Evolutionary conservation across 2,797 vertebrate genomes (phyloP), one percentile per base, ranked within the genome.

Genomic region (Helicolenus hilgendorfi): DNA sequence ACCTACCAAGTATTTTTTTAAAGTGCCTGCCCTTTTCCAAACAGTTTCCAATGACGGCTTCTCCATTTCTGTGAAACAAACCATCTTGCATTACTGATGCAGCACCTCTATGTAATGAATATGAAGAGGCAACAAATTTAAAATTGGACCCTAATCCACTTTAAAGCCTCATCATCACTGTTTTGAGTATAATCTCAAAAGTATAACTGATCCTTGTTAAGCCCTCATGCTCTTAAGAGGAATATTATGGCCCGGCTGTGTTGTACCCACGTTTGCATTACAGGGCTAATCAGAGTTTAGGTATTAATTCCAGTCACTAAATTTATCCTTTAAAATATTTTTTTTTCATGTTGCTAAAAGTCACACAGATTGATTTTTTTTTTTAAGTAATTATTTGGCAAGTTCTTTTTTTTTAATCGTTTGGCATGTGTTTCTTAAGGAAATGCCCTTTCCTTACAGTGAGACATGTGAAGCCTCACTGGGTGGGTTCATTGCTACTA

Each of bases 161-260:
- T 58, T 29, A 73, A 77, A 1, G 77, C 29, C 35, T 77, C 56
- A 22, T 77, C 62, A 77, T 73, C 20, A 75, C 9, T 74, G 45
- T 74, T 74, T 84, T 60, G 15, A 78, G 64, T 74, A 14, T 77
- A 70, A 84, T 84, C 74, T 81, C 49, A 74, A 55, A 68, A 62
- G 69, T 41, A n/a, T 65, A 81, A 64, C 11, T 77, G 69, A 79
- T 72, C 69, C 73, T 64, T 4, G 3, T 41, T 76, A 75, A 87
- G 53, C 29, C 36, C 35, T 58, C 6, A 10, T 56, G 77, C 77
- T 81, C 38, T 36, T 36, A 7, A 64, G 35, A 53, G 45, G n/a
- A 35, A 58, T 64, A 5, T 14, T 64, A 7, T 22, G 33, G 20
- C 22, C 14, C 3, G 24, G 20, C 72, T 60, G 35, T 11, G 13